Evolutionary conservation across 2,113 vertebrate genomes (phyloP).

Genomic region (Chaetura pelagica): DNA sequence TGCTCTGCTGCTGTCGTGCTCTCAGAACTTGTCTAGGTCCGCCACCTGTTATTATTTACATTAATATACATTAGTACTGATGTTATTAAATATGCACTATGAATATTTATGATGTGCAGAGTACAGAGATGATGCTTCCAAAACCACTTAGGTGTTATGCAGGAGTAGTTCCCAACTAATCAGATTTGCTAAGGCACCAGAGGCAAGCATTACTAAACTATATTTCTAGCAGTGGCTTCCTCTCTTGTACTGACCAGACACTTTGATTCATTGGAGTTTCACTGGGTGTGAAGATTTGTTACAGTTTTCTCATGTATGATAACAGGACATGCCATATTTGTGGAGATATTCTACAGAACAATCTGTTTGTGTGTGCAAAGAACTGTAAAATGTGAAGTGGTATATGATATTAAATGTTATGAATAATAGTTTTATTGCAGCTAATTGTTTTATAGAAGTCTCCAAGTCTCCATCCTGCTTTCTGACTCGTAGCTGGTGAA

Average conservation of each 20-base stretch:
- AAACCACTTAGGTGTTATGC: background rate
- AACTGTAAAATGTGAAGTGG: background rate
- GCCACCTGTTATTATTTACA: background rate
- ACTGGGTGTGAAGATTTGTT: background rate
- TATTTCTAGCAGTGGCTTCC: background rate
- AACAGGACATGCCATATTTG: background rate
- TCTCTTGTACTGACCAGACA: background rate
- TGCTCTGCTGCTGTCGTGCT: background rate
- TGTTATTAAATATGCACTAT: background rate
- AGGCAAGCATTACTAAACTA: background rate
- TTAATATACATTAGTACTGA: background rate
- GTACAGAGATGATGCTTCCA: background rate
- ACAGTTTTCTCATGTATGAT: background rate
- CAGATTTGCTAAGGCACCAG: background rate
- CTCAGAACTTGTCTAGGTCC: background rate
- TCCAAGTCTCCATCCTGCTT: background rate
- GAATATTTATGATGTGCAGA: background rate
- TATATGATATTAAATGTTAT: background rate
- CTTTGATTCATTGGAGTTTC: background rate
- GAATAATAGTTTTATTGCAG: background rate
- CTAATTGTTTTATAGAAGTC: background rate
- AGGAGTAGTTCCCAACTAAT: background rate
- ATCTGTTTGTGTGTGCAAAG: rapidly evolving
- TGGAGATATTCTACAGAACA: background rate
- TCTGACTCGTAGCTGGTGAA: background rate